Base-by-base conservation (phyloP, 2,888 invertebrate genomes). In the Ormia ochracea region DNA sequence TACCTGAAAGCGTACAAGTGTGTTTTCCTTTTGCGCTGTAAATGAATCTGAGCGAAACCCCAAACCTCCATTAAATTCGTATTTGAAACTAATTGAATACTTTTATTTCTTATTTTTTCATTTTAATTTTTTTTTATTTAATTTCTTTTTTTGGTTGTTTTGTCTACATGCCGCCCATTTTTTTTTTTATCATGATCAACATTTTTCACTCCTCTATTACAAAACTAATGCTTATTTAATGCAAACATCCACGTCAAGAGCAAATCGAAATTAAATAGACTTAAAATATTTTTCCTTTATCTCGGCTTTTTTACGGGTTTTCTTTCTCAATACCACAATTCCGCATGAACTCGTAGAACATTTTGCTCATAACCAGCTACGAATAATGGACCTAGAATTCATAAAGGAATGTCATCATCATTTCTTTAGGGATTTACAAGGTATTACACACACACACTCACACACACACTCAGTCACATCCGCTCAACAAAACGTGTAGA, bases 401-500 rank as follows among this genome's bases (percentile, higher is more conserved):
- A 80, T 80, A 80, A 80, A 80, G 69, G 76, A 80, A 76, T 80
- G 80, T 76, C 80, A 80, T 80, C 75, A 79, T 79, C 72, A 72
- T 76, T 72, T 68, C 76, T 76, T 68, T 33, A 72, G 63, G 68
- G 76, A 76, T 43, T 76, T 80, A 76, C 61, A 68, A 68, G 72
- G 66, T 50, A 72, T 72, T 56, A 72, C 61, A 72, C 38, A 70
- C 52, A 26, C n/a, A n/a, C n/a, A n/a, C n/a, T n/a, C n/a, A n/a
- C n/a, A n/a, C n/a, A n/a, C n/a, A n/a, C n/a, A n/a, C n/a, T n/a
- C n/a, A n/a, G n/a, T n/a, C n/a, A n/a, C 26, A 54, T 23, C 3
- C 23, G 12, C 50, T 21, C 52, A 41, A 23, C 43, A n/a, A 43
- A 14, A 23, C 45, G 31, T 14, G 36, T 19, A 52, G 14, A 45